Conservation (phyloP, 2,888 invertebrate species). For the Dione vanillae region DNA sequence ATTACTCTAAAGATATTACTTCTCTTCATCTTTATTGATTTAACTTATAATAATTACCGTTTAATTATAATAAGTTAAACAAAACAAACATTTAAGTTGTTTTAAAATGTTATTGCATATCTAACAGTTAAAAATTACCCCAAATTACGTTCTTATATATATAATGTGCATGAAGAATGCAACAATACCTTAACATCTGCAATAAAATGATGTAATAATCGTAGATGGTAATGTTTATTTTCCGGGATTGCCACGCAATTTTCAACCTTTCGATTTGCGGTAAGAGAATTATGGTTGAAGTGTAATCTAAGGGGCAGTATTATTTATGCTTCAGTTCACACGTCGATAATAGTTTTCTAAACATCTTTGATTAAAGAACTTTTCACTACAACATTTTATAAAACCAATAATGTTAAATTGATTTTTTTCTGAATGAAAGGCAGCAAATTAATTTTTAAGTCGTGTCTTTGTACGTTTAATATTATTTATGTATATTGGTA, state of each 20-base stretch:
- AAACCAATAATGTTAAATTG: neutral
- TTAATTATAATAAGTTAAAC: too few relatives aligned
- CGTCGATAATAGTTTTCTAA: conserved; percentile 10
- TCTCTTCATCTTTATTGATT: too few relatives aligned
- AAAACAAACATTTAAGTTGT: too few relatives aligned
- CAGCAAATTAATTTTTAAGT: too few relatives aligned
- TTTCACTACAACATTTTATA: neutral
- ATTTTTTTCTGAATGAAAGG: neutral
- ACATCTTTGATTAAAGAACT: conserved; percentile 3
- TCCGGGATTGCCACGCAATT: conserved; percentile 6
- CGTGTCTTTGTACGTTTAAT: too few relatives aligned
- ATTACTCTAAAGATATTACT: too few relatives aligned
- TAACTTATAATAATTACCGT: too few relatives aligned
- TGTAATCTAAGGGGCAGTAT: conserved; percentile 42
- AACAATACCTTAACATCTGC: neutral
- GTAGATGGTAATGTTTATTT: conserved; percentile 5
- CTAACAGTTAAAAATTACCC: too few relatives aligned
- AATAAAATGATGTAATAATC: neutral
- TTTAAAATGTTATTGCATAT: too few relatives aligned
- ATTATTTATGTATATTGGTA: too few relatives aligned
- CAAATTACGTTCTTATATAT: neutral
- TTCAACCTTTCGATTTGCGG: conserved; percentile 17
- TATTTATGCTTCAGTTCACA: conserved; percentile 22
- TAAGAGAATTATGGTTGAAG: conserved; percentile 36
- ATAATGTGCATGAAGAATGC: neutral